Conservation (phyloP, 2,113 vertebrate genomes). For the Lophius piscatorius region DNA sequence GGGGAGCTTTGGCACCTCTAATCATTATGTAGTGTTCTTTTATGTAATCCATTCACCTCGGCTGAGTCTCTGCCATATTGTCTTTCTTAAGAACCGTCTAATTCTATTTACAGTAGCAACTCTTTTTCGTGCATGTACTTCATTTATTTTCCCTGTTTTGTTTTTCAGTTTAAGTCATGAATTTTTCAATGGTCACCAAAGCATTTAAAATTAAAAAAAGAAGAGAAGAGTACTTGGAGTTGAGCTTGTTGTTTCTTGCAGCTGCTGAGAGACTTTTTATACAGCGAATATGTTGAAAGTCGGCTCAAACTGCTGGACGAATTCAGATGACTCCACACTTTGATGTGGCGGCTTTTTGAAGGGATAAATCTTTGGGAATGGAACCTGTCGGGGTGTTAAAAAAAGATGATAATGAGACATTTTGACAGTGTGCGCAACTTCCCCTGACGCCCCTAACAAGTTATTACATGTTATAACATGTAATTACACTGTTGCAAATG, state of each 20-base stretch:
- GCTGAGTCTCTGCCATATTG: conserved; percentile 19
- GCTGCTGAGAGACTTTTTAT: conserved; percentile 11
- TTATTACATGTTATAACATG: conserved; percentile 6
- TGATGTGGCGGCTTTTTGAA: conserved; percentile 58
- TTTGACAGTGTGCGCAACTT: conserved; percentile 12
- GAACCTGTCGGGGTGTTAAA: conserved; percentile 56
- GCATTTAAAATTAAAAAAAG: conserved; percentile 25
- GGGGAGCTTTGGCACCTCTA: not conserved
- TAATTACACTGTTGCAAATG: conserved; percentile 19
- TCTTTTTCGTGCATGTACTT: conserved; percentile 17
- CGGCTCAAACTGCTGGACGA: conserved; percentile 30
- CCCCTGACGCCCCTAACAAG: conserved; percentile 31
- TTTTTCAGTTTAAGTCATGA: conserved; percentile 25
- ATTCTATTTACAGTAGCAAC: not conserved
- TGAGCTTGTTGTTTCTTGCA: conserved; percentile 8
- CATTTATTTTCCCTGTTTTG: conserved; percentile 30
- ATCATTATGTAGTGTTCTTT: not conserved
- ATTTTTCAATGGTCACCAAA: conserved; percentile 25
- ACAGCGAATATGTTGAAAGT: conserved; percentile 23
- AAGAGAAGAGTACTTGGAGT: conserved; percentile 23
- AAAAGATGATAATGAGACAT: conserved; percentile 60
- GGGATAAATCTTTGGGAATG: conserved; percentile 54
- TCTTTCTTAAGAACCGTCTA: conserved; percentile 16
- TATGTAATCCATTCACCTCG: conserved; percentile 1
- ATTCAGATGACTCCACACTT: conserved; percentile 43